Evolutionary conservation across 2,797 vertebrate genomes (phyloP).

Genomic region (Psittacula derbiana): DNA sequence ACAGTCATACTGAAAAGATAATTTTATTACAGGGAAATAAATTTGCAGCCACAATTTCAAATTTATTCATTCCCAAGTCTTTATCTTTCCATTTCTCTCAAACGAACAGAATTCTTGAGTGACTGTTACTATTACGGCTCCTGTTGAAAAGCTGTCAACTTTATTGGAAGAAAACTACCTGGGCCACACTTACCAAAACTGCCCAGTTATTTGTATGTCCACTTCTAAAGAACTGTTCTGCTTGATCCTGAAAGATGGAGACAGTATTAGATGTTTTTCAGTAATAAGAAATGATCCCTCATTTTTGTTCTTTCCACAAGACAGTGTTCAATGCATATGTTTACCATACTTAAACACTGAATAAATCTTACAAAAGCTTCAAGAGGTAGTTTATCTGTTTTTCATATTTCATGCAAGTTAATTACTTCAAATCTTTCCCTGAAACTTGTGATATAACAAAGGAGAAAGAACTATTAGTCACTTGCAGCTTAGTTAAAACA

Average conservation of each 20-base stretch:
- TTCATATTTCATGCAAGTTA: background rate
- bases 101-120: background rate
- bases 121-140: background rate
- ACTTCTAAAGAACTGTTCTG: constrained; percentile 89
- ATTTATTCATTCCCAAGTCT: background rate
- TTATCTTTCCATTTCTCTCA: background rate
- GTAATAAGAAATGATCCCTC: background rate
- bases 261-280: background rate
- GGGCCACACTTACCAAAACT: constrained; percentile 86
- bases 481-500: background rate
- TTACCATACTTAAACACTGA: background rate
- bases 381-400: background rate
- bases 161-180: background rate
- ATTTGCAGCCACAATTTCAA: background rate
- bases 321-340: background rate
- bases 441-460: background rate
- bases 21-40: background rate
- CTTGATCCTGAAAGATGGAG: constrained; percentile 73
- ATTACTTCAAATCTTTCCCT: background rate
- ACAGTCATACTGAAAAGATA: background rate
- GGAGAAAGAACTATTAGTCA: background rate
- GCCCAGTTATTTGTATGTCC: constrained; percentile 99
- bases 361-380: background rate
- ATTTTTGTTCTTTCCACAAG: background rate
- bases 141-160: background rate